These are phyloP conservation scores for Botia almorhae DNA, from an alignment of 2,797 vertebrate genomes.

Conservation along the genomic window DNA sequence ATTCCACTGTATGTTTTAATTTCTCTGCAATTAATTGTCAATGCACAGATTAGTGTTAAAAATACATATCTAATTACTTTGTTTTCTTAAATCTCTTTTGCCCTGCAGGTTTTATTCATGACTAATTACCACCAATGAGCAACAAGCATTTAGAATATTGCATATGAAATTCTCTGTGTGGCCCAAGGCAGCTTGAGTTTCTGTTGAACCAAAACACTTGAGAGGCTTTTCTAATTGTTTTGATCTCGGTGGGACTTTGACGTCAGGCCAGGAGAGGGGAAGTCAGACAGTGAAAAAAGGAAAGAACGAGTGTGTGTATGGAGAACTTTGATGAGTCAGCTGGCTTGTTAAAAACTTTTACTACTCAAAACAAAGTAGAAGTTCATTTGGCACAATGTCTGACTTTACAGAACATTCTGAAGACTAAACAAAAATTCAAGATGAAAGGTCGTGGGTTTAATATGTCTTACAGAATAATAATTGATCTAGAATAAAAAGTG, in stretches of 20 bases:
- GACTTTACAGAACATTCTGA: background rate
- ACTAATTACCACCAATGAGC: constrained; percentile 12
- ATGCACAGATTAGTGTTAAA: too few species aligned
- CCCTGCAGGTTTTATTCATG: constrained; percentile 19
- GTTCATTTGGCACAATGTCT: constrained; percentile 22
- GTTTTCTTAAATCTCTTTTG: too few species aligned
- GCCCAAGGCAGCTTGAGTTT: constrained; percentile 44
- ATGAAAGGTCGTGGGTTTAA: too few species aligned
- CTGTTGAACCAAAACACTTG: constrained; percentile 49
- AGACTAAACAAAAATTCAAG: too few species aligned
- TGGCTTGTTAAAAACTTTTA: constrained; percentile 23
- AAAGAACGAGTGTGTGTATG: too few species aligned
- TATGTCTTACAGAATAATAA: too few species aligned
- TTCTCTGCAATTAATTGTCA: too few species aligned
- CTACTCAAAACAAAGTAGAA: too few species aligned
- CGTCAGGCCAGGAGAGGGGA: constrained; percentile 59
- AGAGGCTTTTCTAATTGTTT: constrained; percentile 49
- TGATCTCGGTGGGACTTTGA: constrained; percentile 55
- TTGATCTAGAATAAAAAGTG: too few species aligned
- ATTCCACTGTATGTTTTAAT: too few species aligned
- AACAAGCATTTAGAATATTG: constrained; percentile 4
- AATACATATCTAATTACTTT: too few species aligned
- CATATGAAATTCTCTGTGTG: constrained; percentile 52
- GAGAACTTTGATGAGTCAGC: constrained; percentile 50
- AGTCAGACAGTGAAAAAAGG: background rate